Percentiles rank a stretch among this genome's conserved stretches.
Conservation (phyloP, 2,113 vertebrate genomes). For the Eulemur rufifrons region DNA sequence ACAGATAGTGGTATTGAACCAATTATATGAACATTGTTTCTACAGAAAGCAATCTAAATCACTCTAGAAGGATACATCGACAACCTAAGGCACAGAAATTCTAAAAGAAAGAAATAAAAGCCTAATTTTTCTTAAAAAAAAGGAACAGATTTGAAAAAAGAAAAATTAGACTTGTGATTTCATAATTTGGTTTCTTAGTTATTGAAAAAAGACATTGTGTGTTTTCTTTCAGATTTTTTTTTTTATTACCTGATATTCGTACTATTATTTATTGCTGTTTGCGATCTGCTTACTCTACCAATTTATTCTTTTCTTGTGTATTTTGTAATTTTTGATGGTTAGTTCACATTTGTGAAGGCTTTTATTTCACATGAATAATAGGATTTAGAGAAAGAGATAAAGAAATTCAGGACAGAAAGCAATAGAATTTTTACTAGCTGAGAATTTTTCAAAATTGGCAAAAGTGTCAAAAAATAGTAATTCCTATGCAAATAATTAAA, state of each 20-base stretch:
- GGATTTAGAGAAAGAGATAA: neutral
- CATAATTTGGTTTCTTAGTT: too few relatives aligned
- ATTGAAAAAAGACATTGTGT: too few relatives aligned
- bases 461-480: neutral
- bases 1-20: neutral
- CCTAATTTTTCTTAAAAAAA: neutral
- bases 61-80: neutral
- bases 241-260: too few relatives aligned
- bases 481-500: neutral
- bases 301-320: too few relatives aligned
- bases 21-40: neutral
- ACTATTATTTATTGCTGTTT: too few relatives aligned
- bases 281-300: too few relatives aligned
- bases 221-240: too few relatives aligned
- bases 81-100: neutral
- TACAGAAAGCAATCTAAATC: neutral
- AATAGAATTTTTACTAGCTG: neutral
- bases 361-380: neutral
- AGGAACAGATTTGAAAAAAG: neutral
- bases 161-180: too few relatives aligned
- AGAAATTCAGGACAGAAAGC: neutral
- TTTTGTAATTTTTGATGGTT: too few relatives aligned
- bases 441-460: neutral
- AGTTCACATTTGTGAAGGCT: too few relatives aligned
- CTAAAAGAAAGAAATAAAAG: neutral